A percentile compares a stretch with the other conserved stretches of the same genome.
phyloP scores from a whole-genome alignment of 2,797 vertebrate genomes.

The Euphonia xanthogaster region DNA sequence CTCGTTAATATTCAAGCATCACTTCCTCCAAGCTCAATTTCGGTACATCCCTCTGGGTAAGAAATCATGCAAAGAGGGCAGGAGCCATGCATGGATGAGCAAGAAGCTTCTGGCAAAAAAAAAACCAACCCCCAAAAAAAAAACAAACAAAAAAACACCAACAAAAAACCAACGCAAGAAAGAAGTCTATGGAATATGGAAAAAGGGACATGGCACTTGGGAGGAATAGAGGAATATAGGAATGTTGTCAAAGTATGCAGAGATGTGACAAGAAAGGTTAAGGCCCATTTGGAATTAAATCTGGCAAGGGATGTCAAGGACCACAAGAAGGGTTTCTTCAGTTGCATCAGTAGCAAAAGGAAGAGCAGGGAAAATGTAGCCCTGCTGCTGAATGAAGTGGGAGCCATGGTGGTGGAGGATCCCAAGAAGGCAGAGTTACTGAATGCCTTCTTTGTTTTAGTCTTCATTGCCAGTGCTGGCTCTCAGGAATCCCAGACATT shows the following conservation, averaged over 20 bases:
- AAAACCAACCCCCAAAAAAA: no score
- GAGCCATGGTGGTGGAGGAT: neutral
- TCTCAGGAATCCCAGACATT: neutral
- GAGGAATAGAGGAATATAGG: neutral
- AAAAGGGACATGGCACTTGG: neutral
- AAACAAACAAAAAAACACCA: neutral
- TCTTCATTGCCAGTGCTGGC: neutral
- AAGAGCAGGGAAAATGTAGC: neutral
- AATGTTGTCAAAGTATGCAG: neutral
- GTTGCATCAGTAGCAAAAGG: neutral
- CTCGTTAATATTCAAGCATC: neutral
- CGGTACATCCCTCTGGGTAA: neutral
- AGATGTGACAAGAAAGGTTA: neutral
- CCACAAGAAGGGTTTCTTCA: neutral
- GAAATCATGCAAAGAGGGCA: neutral
- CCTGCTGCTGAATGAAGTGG: neutral
- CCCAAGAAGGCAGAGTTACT: neutral
- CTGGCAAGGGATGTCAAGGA: neutral
- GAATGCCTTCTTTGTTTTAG: neutral
- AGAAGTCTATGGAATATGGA: neutral
- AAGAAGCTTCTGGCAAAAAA: neutral
- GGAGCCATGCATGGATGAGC: neutral
- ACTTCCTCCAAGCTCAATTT: neutral
- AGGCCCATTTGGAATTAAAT: neutral
- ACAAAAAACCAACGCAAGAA: neutral